These are phyloP conservation scores for Clarias fuscus DNA, from an alignment of 2,797 vertebrate genomes.

Conservation along the genomic window DNA sequence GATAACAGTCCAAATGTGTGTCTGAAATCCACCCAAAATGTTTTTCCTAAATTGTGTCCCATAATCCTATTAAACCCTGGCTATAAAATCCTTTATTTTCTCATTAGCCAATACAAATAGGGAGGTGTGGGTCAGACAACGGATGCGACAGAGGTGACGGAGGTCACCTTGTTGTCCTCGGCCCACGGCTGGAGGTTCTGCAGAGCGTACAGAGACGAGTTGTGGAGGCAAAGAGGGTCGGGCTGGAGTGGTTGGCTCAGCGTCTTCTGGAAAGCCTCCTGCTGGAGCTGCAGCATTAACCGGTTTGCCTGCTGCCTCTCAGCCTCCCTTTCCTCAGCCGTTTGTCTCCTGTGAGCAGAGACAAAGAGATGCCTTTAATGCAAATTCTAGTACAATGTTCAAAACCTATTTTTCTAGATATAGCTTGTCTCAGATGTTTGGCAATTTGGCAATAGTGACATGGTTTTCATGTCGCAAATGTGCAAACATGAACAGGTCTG, in stretches of 20 bases:
- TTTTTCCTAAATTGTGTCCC: conserved; percentile 26
- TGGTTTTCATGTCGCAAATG: neutral
- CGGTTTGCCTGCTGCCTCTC: conserved; percentile 95
- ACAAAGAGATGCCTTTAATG: conserved; percentile 31
- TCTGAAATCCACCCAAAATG: conserved; percentile 49
- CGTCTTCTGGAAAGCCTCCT: conserved; percentile 95
- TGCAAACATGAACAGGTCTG: neutral
- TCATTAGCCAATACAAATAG: conserved; percentile 51
- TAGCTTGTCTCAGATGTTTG: neutral
- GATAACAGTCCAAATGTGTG: conserved; percentile 49
- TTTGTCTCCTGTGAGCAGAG: conserved; percentile 85
- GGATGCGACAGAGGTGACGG: conserved; percentile 81
- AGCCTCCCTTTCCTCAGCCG: conserved; percentile 93
- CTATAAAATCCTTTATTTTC: conserved; percentile 50
- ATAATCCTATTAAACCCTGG: conserved; percentile 46
- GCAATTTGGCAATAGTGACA: no score
- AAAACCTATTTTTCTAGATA: neutral
- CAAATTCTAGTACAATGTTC: neutral
- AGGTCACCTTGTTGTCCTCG: conserved; percentile 92
- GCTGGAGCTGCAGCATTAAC: conserved; percentile 96
- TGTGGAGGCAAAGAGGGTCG: conserved; percentile 96
- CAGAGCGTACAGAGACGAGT: conserved; percentile 95
- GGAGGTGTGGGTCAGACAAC: conserved; percentile 70
- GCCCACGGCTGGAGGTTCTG: conserved; percentile 99
- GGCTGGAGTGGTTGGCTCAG: conserved; percentile 88